Evolutionary conservation across 2,888 invertebrate species (phyloP).

Genomic region (Campoletis raptor): DNA sequence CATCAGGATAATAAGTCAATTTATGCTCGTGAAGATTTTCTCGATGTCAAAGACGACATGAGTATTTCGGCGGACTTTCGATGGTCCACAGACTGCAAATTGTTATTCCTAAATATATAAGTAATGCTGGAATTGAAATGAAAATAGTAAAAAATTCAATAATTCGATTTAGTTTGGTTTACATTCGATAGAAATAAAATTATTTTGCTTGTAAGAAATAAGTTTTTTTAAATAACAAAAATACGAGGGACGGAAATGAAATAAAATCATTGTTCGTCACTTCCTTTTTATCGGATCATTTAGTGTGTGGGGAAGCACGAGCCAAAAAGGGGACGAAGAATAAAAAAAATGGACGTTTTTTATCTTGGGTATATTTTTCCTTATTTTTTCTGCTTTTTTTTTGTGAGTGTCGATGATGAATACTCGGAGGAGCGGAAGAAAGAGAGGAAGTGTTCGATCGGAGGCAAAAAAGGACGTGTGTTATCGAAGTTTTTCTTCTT

Average conservation of each 20-base stretch:
- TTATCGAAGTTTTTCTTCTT: conserved; percentile 3
- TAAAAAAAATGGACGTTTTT: conserved; percentile 40
- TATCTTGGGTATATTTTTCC: conserved; percentile 11
- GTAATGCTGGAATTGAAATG: no score
- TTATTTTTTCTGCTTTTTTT: conserved; percentile 36
- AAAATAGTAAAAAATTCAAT: no score
- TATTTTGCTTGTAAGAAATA: neutral
- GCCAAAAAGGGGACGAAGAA: conserved; percentile 28
- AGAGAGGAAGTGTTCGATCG: conserved; percentile 61
- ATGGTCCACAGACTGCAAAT: no score
- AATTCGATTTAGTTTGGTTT: neutral
- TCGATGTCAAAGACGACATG: no score
- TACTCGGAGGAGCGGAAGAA: conserved; percentile 57
- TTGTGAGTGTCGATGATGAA: conserved; percentile 60
- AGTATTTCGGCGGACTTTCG: no score
- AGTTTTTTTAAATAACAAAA: neutral
- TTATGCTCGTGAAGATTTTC: no score
- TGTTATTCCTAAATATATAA: no score
- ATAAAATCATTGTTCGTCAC: neutral
- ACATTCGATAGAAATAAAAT: neutral
- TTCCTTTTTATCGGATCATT: neutral
- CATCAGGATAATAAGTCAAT: no score
- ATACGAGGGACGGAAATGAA: conserved; percentile 1
- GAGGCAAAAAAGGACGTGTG: conserved; percentile 24
- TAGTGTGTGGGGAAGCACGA: conserved; percentile 10